Percentiles rank a stretch among this genome's conserved stretches.
These are phyloP conservation scores for Drosophila quadrilineata DNA, from an alignment of 1,140 invertebrate genomes.

Conservation along the genomic window DNA sequence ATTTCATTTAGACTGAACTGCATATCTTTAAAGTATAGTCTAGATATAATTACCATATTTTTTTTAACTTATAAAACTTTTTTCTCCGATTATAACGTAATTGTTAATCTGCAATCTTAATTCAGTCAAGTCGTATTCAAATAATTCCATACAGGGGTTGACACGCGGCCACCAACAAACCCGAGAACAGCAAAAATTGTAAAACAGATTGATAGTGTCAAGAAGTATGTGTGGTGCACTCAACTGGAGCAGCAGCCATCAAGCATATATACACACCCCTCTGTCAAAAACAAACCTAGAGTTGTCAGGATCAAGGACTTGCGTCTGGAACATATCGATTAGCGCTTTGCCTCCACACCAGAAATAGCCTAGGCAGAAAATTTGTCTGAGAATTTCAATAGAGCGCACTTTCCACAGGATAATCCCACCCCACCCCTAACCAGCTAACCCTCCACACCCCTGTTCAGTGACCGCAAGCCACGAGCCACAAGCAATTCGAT, in stretches of 20 bases:
- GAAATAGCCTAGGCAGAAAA: slow-evolving; percentile 43
- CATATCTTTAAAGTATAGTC: too few relatives aligned
- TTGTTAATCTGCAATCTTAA: slow-evolving; percentile 38
- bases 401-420: slow-evolving; percentile 50
- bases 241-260: slow-evolving; percentile 42
- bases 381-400: slow-evolving; percentile 42
- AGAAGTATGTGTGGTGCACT: slow-evolving; percentile 32
- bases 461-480: too few relatives aligned
- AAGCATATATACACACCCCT: slow-evolving; percentile 29
- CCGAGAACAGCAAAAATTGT: background rate
- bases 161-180: slow-evolving; percentile 27
- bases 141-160: slow-evolving; percentile 54
- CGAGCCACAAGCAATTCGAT: slow-evolving; percentile 63
- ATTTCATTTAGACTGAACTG: too few relatives aligned
- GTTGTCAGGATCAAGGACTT: slow-evolving; percentile 16
- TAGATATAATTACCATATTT: too few relatives aligned
- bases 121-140: slow-evolving; percentile 11
- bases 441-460: background rate
- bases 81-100: background rate
- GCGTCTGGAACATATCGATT: slow-evolving; percentile 74
- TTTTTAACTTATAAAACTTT: background rate
- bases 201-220: slow-evolving; percentile 73
- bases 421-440: slow-evolving; percentile 52
- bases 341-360: slow-evolving; percentile 59
- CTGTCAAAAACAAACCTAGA: background rate